Evolutionary conservation across 2,797 vertebrate species (phyloP), one percentile per base, ranked within the genome.

Genomic region (Euphonia xanthogaster): DNA sequence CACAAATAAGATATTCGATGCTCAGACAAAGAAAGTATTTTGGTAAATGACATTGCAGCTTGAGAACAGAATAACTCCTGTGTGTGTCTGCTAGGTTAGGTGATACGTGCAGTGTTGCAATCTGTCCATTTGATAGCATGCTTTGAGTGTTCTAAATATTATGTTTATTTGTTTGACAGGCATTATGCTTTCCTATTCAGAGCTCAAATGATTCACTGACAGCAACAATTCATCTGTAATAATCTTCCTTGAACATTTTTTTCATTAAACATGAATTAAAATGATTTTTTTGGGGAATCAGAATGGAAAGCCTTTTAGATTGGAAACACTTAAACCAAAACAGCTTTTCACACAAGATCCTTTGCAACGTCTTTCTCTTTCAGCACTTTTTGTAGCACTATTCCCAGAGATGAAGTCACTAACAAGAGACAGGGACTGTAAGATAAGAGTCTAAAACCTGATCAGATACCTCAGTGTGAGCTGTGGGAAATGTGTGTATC

Each of bases 401-500:
- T 91, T 94, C 78, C 44, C 37, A 70, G 76, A 86, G 76, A 53
- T 84, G 85, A 70, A 53, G 14, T 86, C 66, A 37, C 75, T 86
- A 58, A 86, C n/a, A 78, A 54, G 89, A 91, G 58, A 67, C 37
- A 45, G 58, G 62, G 35, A 62, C 33, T 90, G 51, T 66, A 53
- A 93, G 89, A 94, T 96, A 94, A 96, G 93, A 79, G 61, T 85
- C 68, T 89, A 67, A 92, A 91, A 62, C 75, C 67, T 91, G 92
- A 92, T 96, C 94, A 92, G 94, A 86, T 94, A 93, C 72, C 39
- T 91, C 61, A 76, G 27, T 80, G 40, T 80, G 63, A 92, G 60
- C 83, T 95, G 92, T 95, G 94, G 91, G 92, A 97, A 94, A 93
- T 65, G 37, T 77, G 61, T 2, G 0, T 88, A 87, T 83, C 58